Percentiles rank a stretch among this genome's conserved stretches.
Evolutionary conservation across 2,888 invertebrate species (phyloP).

Genomic region (Pristionchus arcanus): DNA sequence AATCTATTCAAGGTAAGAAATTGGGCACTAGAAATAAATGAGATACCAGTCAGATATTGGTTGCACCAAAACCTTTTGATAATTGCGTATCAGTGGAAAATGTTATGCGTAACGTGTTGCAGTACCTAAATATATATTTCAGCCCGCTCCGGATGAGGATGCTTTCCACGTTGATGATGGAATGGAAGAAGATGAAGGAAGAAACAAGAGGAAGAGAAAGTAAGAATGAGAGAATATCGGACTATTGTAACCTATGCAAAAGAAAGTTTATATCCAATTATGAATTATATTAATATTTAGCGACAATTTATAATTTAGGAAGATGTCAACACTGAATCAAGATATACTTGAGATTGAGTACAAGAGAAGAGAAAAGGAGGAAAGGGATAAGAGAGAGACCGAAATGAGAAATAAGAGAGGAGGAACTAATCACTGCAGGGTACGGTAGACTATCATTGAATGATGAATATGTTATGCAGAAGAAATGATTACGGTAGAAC

Average conservation of each 20-base stretch:
- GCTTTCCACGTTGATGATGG: neutral
- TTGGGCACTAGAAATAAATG: neutral
- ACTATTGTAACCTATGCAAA: neutral
- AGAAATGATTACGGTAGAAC: neutral
- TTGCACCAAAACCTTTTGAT: neutral
- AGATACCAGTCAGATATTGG: neutral
- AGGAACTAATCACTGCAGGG: neutral
- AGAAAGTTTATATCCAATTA: no score
- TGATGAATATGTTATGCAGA: neutral
- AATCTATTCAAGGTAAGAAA: neutral
- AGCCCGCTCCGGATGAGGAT: neutral
- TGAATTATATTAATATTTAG: no score
- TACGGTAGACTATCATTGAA: neutral
- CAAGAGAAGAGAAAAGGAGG: slow-evolving; percentile 13
- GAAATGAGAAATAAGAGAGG: neutral
- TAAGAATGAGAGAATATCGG: neutral
- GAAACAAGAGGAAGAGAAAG: neutral
- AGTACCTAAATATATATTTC: neutral
- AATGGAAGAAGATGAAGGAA: neutral
- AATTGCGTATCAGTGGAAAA: no score
- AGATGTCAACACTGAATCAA: neutral
- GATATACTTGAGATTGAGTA: neutral
- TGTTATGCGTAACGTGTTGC: neutral
- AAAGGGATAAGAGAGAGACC: neutral
- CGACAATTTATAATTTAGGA: neutral